A percentile compares a stretch with the other conserved stretches of the same genome.
Evolutionary conservation across 2,113 vertebrate species (phyloP).

Genomic region (Tragelaphus scriptus): DNA sequence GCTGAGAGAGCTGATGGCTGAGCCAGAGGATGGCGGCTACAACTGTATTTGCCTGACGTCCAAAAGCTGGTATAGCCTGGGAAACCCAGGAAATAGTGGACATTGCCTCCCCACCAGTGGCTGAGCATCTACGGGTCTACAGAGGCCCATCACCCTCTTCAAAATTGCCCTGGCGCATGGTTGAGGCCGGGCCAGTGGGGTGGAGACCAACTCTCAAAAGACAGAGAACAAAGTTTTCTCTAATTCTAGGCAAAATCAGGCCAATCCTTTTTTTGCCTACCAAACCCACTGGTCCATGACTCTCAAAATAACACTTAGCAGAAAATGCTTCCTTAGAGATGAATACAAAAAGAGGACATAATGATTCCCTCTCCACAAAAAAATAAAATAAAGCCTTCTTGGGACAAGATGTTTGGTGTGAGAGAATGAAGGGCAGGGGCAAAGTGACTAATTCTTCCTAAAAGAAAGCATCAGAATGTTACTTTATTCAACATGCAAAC

Average conservation of each 20-base stretch:
- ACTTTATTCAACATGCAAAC: neutral
- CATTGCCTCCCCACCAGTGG: neutral
- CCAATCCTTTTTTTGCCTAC: constrained; percentile 3
- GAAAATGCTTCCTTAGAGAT: constrained; percentile 26
- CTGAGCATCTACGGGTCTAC: neutral
- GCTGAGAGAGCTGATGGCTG: neutral
- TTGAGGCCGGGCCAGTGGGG: neutral
- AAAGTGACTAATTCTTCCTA: neutral
- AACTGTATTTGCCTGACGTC: neutral
- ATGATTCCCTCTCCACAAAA: neutral
- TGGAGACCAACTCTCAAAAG: neutral
- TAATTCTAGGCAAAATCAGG: neutral
- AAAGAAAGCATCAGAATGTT: neutral
- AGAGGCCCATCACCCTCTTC: neutral
- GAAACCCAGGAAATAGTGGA: neutral
- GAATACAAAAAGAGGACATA: neutral
- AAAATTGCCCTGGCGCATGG: neutral
- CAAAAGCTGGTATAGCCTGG: neutral
- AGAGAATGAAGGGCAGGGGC: neutral
- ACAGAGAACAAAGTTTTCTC: constrained; percentile 10
- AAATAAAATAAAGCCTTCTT: neutral
- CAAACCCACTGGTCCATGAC: neutral
- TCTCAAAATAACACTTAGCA: constrained; percentile 32
- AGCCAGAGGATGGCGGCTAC: neutral
- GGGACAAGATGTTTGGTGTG: neutral